These are phyloP conservation scores for Gymnobelideus leadbeateri DNA, from an alignment of 2,113 vertebrate genomes.

Conservation along the genomic window DNA sequence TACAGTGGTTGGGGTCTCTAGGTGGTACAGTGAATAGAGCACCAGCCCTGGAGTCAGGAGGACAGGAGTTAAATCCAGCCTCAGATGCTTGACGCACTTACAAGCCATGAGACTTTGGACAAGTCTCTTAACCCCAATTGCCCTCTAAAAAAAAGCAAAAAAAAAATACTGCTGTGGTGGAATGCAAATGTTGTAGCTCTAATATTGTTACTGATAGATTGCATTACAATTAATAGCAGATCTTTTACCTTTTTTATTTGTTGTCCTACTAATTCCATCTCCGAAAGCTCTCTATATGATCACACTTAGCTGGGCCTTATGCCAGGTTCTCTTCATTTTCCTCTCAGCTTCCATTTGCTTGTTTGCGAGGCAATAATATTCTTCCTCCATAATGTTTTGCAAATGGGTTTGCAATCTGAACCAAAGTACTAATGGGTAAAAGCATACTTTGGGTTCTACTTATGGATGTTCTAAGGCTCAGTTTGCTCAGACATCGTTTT, in stretches of 20 bases:
- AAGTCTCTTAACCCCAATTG: no score
- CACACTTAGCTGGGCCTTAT: not conserved
- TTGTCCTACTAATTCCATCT: not conserved
- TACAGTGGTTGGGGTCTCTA: no score
- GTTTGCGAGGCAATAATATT: not conserved
- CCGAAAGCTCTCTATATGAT: not conserved
- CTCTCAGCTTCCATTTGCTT: not conserved
- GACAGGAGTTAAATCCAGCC: no score
- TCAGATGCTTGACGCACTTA: no score
- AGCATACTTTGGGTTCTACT: not conserved
- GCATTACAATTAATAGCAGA: not conserved
- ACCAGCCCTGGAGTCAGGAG: no score
- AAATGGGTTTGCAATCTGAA: not conserved
- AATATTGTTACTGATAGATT: not conserved
- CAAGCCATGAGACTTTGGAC: no score
- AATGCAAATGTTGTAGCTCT: not conserved
- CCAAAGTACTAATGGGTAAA: conserved; percentile 19
- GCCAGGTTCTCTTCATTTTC: not conserved
- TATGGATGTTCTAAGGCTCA: not conserved
- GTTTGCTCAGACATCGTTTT: not conserved
- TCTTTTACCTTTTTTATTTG: not conserved
- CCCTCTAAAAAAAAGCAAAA: no score
- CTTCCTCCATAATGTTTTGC: not conserved
- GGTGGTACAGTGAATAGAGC: no score
- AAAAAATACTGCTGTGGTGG: no score